phyloP scores from a whole-genome alignment of 2,113 vertebrate species.

The Plectropomus leopardus region DNA sequence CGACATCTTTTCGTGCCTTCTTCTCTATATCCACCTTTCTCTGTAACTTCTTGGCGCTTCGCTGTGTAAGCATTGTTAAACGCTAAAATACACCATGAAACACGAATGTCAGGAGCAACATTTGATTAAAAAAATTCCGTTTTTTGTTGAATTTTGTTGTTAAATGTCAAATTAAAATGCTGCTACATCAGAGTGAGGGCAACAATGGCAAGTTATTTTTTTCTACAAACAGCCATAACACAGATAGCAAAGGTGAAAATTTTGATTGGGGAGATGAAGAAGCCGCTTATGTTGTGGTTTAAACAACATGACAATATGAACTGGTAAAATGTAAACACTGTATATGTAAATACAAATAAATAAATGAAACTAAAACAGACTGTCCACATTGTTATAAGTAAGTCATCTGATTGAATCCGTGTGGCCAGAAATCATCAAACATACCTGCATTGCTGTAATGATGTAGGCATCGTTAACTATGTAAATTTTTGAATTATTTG shows the following conservation, averaged over 20 bases:
- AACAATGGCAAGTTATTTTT: too few species aligned
- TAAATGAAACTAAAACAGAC: too few species aligned
- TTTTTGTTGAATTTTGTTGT: background rate
- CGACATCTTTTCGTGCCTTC: conserved; percentile 24
- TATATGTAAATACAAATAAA: background rate
- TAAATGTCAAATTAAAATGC: conserved; percentile 3
- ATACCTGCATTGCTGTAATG: too few species aligned
- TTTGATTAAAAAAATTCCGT: background rate
- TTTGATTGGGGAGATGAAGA: too few species aligned
- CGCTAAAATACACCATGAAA: conserved; percentile 25
- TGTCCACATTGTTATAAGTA: too few species aligned
- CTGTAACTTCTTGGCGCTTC: conserved; percentile 14
- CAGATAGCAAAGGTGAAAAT: too few species aligned
- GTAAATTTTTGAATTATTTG: too few species aligned
- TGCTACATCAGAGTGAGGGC: background rate
- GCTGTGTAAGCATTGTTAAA: conserved; percentile 45
- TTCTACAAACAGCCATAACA: too few species aligned
- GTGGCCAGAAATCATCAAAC: too few species aligned
- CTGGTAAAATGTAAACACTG: background rate
- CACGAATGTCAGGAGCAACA: background rate
- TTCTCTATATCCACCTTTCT: conserved; percentile 17
- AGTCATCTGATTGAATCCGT: too few species aligned
- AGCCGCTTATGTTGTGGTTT: too few species aligned
- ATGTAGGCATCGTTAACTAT: too few species aligned
- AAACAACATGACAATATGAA: background rate